These are phyloP conservation scores for Microhierax caerulescens DNA, from an alignment of 2,797 vertebrate genomes.

Conservation along the genomic window DNA sequence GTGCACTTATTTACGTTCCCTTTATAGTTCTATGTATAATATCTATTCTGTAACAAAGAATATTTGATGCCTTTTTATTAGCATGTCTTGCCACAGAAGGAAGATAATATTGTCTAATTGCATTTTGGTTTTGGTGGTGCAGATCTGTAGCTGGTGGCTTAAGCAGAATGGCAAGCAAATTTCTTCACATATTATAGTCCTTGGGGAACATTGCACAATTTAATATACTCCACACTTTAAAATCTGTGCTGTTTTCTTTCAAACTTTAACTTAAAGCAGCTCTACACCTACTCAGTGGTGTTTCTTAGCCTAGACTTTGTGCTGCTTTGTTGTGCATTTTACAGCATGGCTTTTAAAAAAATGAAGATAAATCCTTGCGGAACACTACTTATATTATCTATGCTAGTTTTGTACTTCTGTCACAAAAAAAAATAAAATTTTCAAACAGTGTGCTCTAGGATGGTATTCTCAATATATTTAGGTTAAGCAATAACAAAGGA, in stretches of 20 bases:
- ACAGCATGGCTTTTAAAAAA: neutral
- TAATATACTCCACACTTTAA: neutral
- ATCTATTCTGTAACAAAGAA: neutral
- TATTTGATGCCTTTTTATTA: neutral
- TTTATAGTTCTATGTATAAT: neutral
- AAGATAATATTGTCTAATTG: neutral
- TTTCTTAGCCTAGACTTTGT: neutral
- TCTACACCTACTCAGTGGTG: neutral
- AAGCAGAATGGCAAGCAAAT: neutral
- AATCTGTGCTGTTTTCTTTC: neutral
- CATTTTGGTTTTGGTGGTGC: neutral
- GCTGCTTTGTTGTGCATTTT: neutral
- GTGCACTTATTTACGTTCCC: rapidly evolving
- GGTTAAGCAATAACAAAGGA: neutral
- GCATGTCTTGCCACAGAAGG: neutral
- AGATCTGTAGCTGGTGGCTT: neutral
- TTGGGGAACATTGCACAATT: neutral
- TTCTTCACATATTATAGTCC: neutral
- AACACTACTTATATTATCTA: neutral
- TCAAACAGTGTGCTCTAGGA: neutral
- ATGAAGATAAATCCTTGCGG: neutral
- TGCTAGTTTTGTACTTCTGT: neutral
- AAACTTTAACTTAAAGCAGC: neutral
- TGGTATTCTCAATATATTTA: neutral
- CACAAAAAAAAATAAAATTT: neutral